Conservation (phyloP, 1,140 invertebrate genomes). For the Ceratina japonica region DNA sequence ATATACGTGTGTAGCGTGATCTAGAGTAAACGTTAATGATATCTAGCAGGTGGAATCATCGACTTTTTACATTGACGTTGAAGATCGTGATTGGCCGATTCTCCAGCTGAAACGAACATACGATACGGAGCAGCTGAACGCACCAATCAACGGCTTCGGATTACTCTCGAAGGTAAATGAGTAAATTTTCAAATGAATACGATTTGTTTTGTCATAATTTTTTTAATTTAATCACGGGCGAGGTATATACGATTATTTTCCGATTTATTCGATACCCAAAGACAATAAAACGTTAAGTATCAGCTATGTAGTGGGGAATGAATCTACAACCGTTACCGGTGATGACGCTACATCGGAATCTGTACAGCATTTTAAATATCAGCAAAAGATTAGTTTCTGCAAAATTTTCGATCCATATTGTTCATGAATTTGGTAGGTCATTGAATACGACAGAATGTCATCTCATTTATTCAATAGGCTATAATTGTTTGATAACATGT, state of each 20-base stretch:
- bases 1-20: too few species aligned
- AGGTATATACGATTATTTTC: too few species aligned
- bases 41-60: neutral
- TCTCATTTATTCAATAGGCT: neutral
- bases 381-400: neutral
- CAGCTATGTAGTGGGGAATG: neutral
- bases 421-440: neutral
- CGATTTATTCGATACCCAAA: neutral
- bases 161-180: neutral
- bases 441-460: neutral
- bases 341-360: constrained; percentile 23
- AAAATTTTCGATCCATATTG: neutral
- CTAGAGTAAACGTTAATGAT: neutral
- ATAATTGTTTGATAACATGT: neutral
- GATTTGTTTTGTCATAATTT: neutral
- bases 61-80: constrained; percentile 16
- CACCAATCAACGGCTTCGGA: neutral
- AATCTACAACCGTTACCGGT: constrained; percentile 8
- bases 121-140: neutral
- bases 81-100: neutral
- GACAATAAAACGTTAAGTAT: neutral
- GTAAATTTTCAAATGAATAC: neutral
- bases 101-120: neutral
- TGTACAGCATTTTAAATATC: constrained; percentile 1
- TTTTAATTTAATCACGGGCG: neutral